phyloP scores from a whole-genome alignment of 2,797 vertebrate genomes.

The Hyperoplus immaculatus region DNA sequence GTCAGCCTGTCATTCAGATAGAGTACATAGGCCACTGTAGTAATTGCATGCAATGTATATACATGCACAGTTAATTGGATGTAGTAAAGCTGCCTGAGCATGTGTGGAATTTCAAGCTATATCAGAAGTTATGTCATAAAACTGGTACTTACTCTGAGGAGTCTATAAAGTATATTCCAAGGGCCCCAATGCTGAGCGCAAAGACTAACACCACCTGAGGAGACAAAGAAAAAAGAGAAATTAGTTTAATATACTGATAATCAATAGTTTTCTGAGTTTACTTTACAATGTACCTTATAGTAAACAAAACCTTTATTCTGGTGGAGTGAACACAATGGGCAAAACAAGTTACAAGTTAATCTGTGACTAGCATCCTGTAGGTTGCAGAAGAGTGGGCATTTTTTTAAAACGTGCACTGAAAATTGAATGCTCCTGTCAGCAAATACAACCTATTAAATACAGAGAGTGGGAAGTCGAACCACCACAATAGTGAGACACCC shows the following conservation, averaged over 20 bases:
- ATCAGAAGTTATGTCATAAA: slow-evolving; percentile 33
- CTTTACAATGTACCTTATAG: slow-evolving; percentile 21
- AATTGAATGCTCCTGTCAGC: slow-evolving; percentile 65
- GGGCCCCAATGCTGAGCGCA: slow-evolving; percentile 99
- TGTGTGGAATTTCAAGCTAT: slow-evolving; percentile 15
- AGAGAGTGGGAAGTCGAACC: slow-evolving; percentile 18
- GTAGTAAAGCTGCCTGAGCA: not conserved
- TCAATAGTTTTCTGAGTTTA: slow-evolving; percentile 7
- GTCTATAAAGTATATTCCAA: slow-evolving; percentile 99
- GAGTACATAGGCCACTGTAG: slow-evolving; percentile 13
- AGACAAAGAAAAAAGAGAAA: slow-evolving; percentile 55
- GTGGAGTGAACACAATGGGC: slow-evolving; percentile 26
- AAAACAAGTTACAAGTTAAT: slow-evolving; percentile 60
- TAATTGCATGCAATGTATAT: slow-evolving; percentile 11
- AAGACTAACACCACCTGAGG: slow-evolving; percentile 99
- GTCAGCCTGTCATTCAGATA: slow-evolving; percentile 48
- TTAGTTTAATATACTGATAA: slow-evolving; percentile 30
- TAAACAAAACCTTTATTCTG: slow-evolving; percentile 42
- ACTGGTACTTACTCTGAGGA: slow-evolving; percentile 97
- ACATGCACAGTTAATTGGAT: slow-evolving; percentile 10
- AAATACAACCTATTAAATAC: slow-evolving; percentile 40
- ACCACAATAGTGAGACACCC: slow-evolving; percentile 24
- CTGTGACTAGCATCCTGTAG: slow-evolving; percentile 31
- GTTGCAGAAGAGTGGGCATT: slow-evolving; percentile 40
- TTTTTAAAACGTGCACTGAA: slow-evolving; percentile 53